phyloP scores from a whole-genome alignment of 2,113 vertebrate genomes.

The Sula dactylatra region DNA sequence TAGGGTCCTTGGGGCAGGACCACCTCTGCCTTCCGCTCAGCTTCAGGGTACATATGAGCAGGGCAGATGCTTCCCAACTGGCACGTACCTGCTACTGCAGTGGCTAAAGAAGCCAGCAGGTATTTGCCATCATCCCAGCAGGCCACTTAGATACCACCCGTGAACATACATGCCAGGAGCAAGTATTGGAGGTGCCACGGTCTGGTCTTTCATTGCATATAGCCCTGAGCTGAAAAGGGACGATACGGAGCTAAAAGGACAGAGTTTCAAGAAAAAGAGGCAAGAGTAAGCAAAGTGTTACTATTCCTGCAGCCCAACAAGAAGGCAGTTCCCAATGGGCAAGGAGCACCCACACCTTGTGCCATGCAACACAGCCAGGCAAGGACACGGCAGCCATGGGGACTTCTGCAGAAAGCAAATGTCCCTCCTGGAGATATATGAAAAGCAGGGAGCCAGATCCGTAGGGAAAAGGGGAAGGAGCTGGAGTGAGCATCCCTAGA shows the following conservation, averaged over 20 bases:
- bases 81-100: background rate
- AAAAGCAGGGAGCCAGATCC: background rate
- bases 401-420: background rate
- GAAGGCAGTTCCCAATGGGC: background rate
- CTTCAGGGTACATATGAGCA: background rate
- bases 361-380: background rate
- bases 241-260: accelerated
- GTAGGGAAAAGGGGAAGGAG: background rate
- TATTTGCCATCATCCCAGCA: background rate
- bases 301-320: background rate
- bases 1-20: background rate
- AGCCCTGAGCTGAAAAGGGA: background rate
- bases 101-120: background rate
- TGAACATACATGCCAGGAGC: background rate
- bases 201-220: background rate
- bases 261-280: background rate
- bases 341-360: background rate
- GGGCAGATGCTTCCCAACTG: background rate
- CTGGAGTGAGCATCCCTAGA: background rate
- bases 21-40: background rate
- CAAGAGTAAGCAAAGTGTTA: background rate
- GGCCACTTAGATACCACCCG: background rate
- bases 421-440: accelerated
- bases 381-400: accelerated
- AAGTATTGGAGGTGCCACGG: background rate